Evolutionary conservation across 64 coral and sea anemone genomes (phyloP), one percentile per base, ranked within the genome.

Genomic region (Porites australiensis): DNA sequence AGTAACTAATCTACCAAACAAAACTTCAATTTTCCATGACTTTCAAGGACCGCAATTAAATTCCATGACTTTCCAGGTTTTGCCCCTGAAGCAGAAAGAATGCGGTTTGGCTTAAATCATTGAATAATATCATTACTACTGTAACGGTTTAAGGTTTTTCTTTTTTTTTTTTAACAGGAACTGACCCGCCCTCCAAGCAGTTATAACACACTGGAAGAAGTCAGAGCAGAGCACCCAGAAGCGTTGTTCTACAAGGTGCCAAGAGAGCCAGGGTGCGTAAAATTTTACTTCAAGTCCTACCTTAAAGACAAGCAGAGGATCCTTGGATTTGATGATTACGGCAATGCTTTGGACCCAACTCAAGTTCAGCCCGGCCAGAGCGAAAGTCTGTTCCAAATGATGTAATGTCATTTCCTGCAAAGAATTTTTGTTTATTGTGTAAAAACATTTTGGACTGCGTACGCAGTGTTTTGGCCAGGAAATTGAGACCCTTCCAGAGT

Each of bases 271-370:
- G 81, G 61, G 16, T 68, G 81, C 51, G n/a, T 52, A 2, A 48
- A 13, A 3, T 84, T 84, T 68, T 84, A 84, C 62, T 84, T 84
- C 81, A 84, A 84, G 59, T 84, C 81, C 4, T 68, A 22, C 10
- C 81, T 84, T 2, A 69, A 18, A 4, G 81, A 84, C 64, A 84
- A 69, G 62, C 81, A 68, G 69, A 50, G 81, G 37, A 67, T 84
- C 9, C 63, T 84, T 5, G 81, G 81, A 23, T 84, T 84, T 84
- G 63, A 84, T 51, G 8, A 22, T 3, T 0, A 12, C 6, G 81
- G 81, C 2, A 13, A 51, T 12, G 61, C 81, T 5, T 8, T 70
- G 62, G 14, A 53, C 63, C 64, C 81, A 2, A 50, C 81, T 50
- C 8, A 52, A 51, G 63, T 84, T 50, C 44, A 84, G 19, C 45